Conservation (phyloP, 2,113 vertebrate species). For the Campylorhamphus procurvoides region DNA sequence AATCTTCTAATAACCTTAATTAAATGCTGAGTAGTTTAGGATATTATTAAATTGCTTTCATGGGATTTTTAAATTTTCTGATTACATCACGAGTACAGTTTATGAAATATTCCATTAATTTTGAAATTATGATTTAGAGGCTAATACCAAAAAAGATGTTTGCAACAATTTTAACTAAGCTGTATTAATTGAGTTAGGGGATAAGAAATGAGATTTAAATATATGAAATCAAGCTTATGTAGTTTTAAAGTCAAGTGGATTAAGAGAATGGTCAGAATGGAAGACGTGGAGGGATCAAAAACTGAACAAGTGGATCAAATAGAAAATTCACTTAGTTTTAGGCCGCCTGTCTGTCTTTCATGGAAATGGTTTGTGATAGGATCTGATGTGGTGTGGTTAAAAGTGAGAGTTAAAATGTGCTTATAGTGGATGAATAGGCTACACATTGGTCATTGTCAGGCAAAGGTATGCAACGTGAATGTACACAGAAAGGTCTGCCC, state of each 20-base stretch:
- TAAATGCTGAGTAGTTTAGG: constrained; percentile 52
- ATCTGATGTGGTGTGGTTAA: accelerated
- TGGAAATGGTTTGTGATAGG: background rate
- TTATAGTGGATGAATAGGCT: background rate
- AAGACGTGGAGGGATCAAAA: background rate
- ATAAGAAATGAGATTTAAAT: constrained; percentile 59
- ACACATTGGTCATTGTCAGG: background rate
- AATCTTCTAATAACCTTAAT: constrained; percentile 51
- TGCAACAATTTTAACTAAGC: constrained; percentile 44
- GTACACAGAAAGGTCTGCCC: background rate
- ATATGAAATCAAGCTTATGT: background rate
- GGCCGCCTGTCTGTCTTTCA: accelerated
- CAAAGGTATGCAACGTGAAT: background rate
- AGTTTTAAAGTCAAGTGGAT: constrained; percentile 6
- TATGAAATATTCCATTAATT: constrained; percentile 51
- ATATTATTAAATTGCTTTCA: constrained; percentile 54
- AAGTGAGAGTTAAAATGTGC: accelerated
- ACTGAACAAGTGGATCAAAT: background rate
- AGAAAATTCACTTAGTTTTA: background rate
- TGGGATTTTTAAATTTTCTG: constrained; percentile 10
- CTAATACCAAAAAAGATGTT: constrained; percentile 52
- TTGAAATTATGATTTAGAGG: constrained; percentile 57
- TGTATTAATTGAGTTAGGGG: constrained; percentile 41
- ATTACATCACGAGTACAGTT: constrained; percentile 47
- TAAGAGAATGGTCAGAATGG: background rate